Conservation (phyloP, 2,113 vertebrate genomes). For the Nycticryphes semicollaris region DNA sequence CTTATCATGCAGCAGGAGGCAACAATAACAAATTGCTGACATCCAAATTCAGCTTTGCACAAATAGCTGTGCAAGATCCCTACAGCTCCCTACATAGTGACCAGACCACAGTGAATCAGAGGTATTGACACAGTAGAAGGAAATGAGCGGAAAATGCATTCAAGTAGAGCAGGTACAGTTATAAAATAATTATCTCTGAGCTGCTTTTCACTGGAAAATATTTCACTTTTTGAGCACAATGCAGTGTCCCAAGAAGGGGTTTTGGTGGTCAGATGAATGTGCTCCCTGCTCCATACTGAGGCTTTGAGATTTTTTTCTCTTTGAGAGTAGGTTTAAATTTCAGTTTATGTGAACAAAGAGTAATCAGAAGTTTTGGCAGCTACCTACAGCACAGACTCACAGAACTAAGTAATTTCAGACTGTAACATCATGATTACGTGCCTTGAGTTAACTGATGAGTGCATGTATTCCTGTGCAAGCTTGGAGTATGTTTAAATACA, state of each 20-base stretch:
- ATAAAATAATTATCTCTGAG: not conserved
- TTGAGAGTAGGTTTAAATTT: not conserved
- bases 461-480: not conserved
- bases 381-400: not conserved
- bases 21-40: slow-evolving; percentile 1
- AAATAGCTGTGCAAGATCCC: not conserved
- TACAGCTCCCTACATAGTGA: not conserved
- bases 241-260: not conserved
- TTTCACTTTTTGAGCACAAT: not conserved
- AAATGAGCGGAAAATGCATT: not conserved
- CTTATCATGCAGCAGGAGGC: not conserved
- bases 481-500: not conserved
- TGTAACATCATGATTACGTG: not conserved
- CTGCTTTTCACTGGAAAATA: not conserved
- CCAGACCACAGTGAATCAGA: accelerated
- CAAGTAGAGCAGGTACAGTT: not conserved
- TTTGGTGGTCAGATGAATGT: not conserved
- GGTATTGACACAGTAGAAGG: not conserved
- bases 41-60: not conserved
- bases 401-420: not conserved
- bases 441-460: not conserved
- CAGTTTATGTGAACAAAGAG: not conserved
- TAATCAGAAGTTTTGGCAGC: not conserved
- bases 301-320: not conserved
- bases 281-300: not conserved